Base-by-base conservation (phyloP, 2,888 invertebrate genomes). In the Drosophila niveifrons region DNA sequence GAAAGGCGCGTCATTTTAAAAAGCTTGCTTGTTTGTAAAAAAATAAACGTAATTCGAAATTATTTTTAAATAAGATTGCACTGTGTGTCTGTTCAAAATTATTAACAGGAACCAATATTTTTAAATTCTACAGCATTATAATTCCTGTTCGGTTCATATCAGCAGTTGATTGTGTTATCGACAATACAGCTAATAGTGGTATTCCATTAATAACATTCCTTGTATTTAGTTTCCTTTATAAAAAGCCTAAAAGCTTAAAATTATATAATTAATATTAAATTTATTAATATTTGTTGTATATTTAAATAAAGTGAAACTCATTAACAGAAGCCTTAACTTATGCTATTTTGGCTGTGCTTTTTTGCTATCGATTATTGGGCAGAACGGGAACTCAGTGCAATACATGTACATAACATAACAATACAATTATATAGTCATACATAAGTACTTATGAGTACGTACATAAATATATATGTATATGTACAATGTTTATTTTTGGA, bases 341-440 rank as follows among this genome's bases (percentile, higher is more conserved):
- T 11, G 6, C 6, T 1, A 36, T 36, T 6, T 36, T 36, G n/a
- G n/a, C 4, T 36, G 6, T 11, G 9, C 17, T 59, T 44, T 0
- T 13, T 23, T 6, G 17, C 2, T 39, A 66, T 72, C 75, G 74
- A 73, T 66, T 55, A 23, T 43, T 18, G 6, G 1, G 4, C 6
- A 61, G 17, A 8, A 52, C 11, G 13, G 29, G 13, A 72, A 28
- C 31, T 48, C 28, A 28, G 8, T 13, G n/a, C 8, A 8, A 2
- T 29, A 29, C 8, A 29, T 29, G 8, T 29, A 29, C 10, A 36
- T 2, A 36, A n/a, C 3, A 13, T 6, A 4, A 1, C n/a, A 13
- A n/a, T 4, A 36, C 36, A 36, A n/a, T 36, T 15, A 39, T 13
- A 13, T 15, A 8, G 8, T 13, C 1, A 8, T 39, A 13, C 6